A percentile compares a stretch with the other conserved stretches of the same genome.
These are phyloP conservation scores for Probosciger aterrimus DNA, from an alignment of 2,113 vertebrate genomes.

Conservation along the genomic window DNA sequence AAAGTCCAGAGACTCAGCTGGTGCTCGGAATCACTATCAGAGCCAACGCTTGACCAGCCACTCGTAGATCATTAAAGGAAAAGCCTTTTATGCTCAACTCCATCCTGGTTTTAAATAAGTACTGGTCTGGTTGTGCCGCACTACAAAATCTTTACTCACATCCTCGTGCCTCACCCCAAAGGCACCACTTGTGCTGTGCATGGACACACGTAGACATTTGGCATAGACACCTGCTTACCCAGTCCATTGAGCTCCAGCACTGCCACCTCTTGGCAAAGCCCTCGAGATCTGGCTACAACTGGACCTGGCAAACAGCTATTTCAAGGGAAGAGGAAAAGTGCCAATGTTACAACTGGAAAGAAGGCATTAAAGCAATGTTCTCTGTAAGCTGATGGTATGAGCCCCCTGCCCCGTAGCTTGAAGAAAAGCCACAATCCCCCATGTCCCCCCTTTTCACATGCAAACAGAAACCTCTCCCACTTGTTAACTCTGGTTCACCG, in stretches of 20 bases:
- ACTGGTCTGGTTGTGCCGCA: rapidly evolving
- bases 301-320: background rate
- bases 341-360: background rate
- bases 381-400: background rate
- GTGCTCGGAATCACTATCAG: background rate
- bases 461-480: background rate
- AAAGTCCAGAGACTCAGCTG: background rate
- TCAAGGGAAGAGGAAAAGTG: background rate
- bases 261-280: background rate
- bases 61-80: background rate
- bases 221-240: background rate
- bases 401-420: background rate
- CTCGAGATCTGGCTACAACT: background rate
- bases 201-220: background rate
- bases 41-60: background rate
- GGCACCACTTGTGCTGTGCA: background rate
- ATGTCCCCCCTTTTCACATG: rapidly evolving
- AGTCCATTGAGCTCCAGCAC: background rate
- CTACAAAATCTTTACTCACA: background rate
- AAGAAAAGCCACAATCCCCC: background rate
- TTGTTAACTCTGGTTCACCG: background rate
- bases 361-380: background rate
- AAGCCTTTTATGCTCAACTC: background rate
- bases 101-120: background rate
- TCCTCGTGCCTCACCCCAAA: background rate